These are phyloP conservation scores for Columba guinea DNA, from an alignment of 2,797 vertebrate genomes.

Conservation along the genomic window DNA sequence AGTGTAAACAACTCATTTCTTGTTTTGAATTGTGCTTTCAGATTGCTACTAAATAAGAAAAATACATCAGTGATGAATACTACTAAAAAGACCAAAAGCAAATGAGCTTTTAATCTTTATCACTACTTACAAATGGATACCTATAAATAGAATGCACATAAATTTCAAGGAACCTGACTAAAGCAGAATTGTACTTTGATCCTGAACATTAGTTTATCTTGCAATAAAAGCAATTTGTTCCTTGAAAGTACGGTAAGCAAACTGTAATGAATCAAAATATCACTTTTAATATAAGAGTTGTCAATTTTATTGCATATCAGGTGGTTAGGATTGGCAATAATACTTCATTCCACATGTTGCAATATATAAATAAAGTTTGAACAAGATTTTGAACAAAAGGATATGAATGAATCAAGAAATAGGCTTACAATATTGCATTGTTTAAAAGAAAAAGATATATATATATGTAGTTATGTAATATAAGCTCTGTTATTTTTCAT, in stretches of 20 bases:
- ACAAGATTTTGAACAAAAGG: not conserved
- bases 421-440: not conserved
- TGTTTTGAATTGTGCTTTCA: not conserved
- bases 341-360: not conserved
- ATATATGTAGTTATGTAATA: not conserved
- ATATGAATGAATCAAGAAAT: not conserved
- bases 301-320: not conserved
- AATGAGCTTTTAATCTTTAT: not conserved
- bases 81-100: constrained; percentile 11
- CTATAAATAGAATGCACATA: not conserved
- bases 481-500: not conserved
- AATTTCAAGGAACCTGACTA: not conserved
- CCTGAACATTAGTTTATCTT: not conserved
- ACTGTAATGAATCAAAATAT: not conserved
- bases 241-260: not conserved
- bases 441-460: not conserved
- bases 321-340: not conserved
- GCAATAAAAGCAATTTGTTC: not conserved
- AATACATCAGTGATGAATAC: not conserved
- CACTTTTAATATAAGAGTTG: not conserved
- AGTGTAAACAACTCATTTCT: not conserved
- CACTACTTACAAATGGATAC: not conserved
- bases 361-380: not conserved
- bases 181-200: not conserved
- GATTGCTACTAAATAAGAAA: not conserved